A percentile compares a stretch with the other conserved stretches of the same genome.
Evolutionary conservation across 1,140 invertebrate species (phyloP).

Genomic region (Aporrectodea caliginosa): DNA sequence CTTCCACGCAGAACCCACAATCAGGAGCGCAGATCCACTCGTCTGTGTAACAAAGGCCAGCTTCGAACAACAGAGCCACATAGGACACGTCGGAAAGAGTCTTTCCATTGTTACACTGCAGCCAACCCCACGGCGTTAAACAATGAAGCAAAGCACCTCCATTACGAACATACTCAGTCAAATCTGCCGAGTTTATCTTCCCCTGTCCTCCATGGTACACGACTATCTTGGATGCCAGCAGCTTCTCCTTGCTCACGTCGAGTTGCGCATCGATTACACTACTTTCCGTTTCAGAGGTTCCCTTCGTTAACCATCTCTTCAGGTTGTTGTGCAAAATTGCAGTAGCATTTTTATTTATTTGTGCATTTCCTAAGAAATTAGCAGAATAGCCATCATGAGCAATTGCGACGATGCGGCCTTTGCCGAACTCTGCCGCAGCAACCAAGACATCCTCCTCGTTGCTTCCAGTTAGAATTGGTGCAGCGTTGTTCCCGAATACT

Average conservation of each 20-base stretch:
- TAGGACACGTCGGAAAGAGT: conserved; percentile 19
- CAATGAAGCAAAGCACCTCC: conserved; percentile 24
- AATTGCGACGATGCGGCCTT: conserved; percentile 16
- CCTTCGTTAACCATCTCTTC: conserved; percentile 1
- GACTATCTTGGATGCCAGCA: background rate
- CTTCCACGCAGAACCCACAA: background rate
- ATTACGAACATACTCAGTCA: conserved; percentile 12
- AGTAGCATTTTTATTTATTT: no score
- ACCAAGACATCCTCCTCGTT: conserved; percentile 21
- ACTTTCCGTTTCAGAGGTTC: background rate
- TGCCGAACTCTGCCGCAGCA: conserved; percentile 12
- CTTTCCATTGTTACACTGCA: conserved; percentile 22
- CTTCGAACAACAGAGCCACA: background rate
- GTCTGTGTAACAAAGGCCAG: conserved; percentile 16
- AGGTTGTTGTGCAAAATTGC: conserved; percentile 11
- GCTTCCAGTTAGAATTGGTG: conserved; percentile 12
- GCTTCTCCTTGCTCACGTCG: background rate
- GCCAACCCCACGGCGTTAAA: conserved; percentile 28
- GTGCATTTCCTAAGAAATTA: no score
- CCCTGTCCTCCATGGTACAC: no score
- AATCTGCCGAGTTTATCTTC: background rate
- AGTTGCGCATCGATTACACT: background rate
- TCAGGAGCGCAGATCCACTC: background rate
- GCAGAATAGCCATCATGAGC: conserved; percentile 19
- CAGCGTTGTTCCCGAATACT: conserved; percentile 11